Evolutionary conservation across 2,113 vertebrate species (phyloP).

Genomic region (Mesitornis unicolor): DNA sequence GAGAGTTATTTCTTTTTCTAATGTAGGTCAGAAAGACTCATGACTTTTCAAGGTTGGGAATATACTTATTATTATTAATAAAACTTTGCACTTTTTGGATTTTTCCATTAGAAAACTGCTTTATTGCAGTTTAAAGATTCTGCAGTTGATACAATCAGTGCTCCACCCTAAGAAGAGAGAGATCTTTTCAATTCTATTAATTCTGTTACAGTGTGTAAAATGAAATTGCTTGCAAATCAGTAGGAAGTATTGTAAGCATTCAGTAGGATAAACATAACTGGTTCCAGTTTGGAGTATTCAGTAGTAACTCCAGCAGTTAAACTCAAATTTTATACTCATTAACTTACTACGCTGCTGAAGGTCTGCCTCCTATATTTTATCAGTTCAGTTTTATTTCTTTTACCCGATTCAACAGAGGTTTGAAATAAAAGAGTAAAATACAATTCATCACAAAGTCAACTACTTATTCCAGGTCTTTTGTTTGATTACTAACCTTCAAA

Average conservation of each 20-base stretch:
- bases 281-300: background rate
- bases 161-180: background rate
- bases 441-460: background rate
- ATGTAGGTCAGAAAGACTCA: background rate
- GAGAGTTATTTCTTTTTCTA: background rate
- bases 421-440: background rate
- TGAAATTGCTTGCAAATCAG: background rate
- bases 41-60: background rate
- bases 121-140: background rate
- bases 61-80: background rate
- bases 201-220: background rate
- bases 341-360: background rate
- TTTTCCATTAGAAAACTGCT: background rate
- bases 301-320: background rate
- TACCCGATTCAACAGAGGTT: background rate
- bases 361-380: background rate
- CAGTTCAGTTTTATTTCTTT: background rate
- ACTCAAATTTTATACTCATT: background rate
- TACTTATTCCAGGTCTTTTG: background rate
- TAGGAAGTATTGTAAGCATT: background rate
- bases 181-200: background rate
- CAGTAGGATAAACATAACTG: background rate
- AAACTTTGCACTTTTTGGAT: background rate
- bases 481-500: slow-evolving; percentile 70
- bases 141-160: background rate